A percentile compares a stretch with the other conserved stretches of the same genome.
Conservation (phyloP, 2,888 invertebrate species). For the Melinaea menophilus region DNA sequence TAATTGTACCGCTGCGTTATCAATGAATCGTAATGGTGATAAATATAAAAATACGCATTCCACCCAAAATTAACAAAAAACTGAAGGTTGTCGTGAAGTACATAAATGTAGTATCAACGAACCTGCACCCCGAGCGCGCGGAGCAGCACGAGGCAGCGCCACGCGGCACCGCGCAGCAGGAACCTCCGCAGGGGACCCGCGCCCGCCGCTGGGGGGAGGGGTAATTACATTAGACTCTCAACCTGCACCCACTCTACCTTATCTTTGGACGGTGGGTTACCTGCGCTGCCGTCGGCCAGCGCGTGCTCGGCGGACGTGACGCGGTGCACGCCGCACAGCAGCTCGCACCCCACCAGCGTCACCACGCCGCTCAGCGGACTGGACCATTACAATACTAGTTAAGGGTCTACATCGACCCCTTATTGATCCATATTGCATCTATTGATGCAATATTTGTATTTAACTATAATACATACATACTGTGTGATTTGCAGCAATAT, state of each 20-base stretch:
- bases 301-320: slow-evolving; percentile 52
- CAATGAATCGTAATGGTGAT: no score
- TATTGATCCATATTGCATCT: no score
- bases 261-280: slow-evolving; percentile 12
- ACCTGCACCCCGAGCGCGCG: slow-evolving; percentile 78
- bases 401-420: no score
- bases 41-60: no score
- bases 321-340: slow-evolving; percentile 80
- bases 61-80: no score
- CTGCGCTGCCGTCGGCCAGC: slow-evolving; percentile 36
- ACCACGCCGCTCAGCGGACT: slow-evolving; percentile 79
- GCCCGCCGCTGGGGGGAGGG: slow-evolving; percentile 34
- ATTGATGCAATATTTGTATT: no score
- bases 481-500: no score
- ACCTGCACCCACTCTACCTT: no score
- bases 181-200: slow-evolving; percentile 71
- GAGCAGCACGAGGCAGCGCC: slow-evolving; percentile 79
- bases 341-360: slow-evolving; percentile 80
- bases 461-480: no score
- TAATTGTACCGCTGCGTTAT: no score
- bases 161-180: slow-evolving; percentile 78
- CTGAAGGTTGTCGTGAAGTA: no score
- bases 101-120: slow-evolving; percentile 1
- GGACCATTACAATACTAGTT: slow-evolving; percentile 9
- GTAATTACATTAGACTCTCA: no score